Evolutionary conservation across 2,797 vertebrate species (phyloP).

Genomic region (Gymnoscopelus microlampas): DNA sequence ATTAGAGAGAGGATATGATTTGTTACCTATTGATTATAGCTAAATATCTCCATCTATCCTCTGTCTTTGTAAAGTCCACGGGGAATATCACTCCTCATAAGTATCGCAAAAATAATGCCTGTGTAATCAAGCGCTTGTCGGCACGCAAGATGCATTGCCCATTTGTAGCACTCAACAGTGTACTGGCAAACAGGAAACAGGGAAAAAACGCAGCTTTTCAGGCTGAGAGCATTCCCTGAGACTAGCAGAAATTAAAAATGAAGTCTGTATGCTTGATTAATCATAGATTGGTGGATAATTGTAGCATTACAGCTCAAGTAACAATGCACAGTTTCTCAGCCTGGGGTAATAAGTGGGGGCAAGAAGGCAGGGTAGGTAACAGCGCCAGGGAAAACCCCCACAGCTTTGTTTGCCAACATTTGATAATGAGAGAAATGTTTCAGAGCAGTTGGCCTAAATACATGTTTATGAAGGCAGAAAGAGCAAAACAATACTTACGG

Average conservation of each 20-base stretch:
- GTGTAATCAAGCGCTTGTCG: constrained; percentile 65
- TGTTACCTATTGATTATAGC: constrained; percentile 43
- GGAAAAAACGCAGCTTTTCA: constrained; percentile 47
- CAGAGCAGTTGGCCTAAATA: constrained; percentile 50
- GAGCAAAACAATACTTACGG: constrained; percentile 36
- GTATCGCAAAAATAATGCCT: constrained; percentile 44
- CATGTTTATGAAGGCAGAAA: constrained; percentile 34
- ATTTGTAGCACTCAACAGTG: constrained; percentile 53
- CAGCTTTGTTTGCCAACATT: constrained; percentile 49
- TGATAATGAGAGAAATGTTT: constrained; percentile 59
- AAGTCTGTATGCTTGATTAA: constrained; percentile 72
- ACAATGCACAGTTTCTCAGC: constrained; percentile 46
- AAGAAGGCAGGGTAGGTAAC: constrained; percentile 32
- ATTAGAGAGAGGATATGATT: constrained; percentile 13
- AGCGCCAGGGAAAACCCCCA: constrained; percentile 36
- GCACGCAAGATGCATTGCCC: constrained; percentile 54
- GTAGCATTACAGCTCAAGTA: constrained; percentile 70
- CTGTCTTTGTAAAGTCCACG: constrained; percentile 25
- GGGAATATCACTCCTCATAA: constrained; percentile 42
- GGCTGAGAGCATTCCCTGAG: constrained; percentile 61
- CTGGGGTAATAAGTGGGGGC: constrained; percentile 39
- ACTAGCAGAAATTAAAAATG: constrained; percentile 68
- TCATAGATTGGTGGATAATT: constrained; percentile 72
- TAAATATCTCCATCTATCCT: constrained; percentile 48
- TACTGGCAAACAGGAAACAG: constrained; percentile 68